Base-by-base conservation (phyloP, 2,888 invertebrate genomes). In the Dastarcus helophoroides region DNA sequence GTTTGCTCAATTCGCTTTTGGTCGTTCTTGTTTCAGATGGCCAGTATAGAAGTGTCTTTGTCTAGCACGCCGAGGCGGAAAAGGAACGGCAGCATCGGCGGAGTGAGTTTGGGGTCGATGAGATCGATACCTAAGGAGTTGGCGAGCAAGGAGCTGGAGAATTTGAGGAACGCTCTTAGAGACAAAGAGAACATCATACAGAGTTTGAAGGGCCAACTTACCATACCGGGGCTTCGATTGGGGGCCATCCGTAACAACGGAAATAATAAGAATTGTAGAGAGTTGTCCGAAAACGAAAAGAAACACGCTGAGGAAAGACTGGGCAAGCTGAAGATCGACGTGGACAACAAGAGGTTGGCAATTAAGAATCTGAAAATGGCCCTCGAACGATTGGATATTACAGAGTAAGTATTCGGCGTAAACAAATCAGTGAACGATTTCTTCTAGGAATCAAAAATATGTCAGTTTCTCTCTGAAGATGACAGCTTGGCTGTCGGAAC, bases 361-460 rank as follows among this genome's bases (percentile, higher is more conserved):
- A 85, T 89, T 48, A 82, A 82, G 54, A 84, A 86, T 50, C 67
- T 88, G 16, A 78, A 84, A 54, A 68, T 79, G 40, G 76, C 84
- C 1, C 66, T 89, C 12, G 85, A 88, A 46, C 74, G 82, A 46
- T 71, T 88, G 7, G 86, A 88, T 52, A 84, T 86, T 25, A 85
- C 86, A 14, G 89, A 88, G 88, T 89, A 62, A 77, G 81, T 66
- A n/a, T n/a, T n/a, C n/a, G n/a, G n/a, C n/a, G n/a, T n/a, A n/a
- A n/a, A n/a, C n/a, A n/a, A n/a, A n/a, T n/a, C n/a, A n/a, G n/a
- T n/a, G n/a, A n/a, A n/a, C n/a, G n/a, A n/a, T n/a, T n/a, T n/a
- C n/a, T n/a, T n/a, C n/a, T n/a, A n/a, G n/a, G n/a, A n/a, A n/a
- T n/a, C n/a, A n/a, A n/a, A n/a, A n/a, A n/a, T n/a, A n/a, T n/a